Base-by-base conservation (phyloP, 2,888 invertebrate genomes). In the Gastracanthus pulcherrimus region DNA sequence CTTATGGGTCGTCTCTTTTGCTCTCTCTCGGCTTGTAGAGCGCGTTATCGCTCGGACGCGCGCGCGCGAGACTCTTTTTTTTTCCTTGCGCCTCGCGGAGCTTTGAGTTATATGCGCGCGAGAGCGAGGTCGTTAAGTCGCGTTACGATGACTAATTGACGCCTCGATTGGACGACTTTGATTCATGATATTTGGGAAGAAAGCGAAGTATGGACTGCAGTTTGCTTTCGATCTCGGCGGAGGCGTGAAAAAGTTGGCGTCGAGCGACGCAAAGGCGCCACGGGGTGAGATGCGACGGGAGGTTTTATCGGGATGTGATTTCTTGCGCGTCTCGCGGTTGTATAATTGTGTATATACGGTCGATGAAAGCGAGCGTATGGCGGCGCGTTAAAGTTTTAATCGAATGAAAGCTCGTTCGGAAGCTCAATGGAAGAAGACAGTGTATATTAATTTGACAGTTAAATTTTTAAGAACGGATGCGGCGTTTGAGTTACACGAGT, bases 111-210 rank as follows among this genome's bases (percentile, higher is more conserved):
- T 67, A 34, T 11, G 58, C 51, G 45, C 48, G n/a, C n/a, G n/a
- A n/a, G n/a, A n/a, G 48, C 7, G 3, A 11, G 34, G 58, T 36
- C 66, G 81, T 75, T 58, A 58, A 71, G 60, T 41, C 45, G 74
- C 41, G 38, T 34, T 38, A 55, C 82, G 78, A 79, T 76, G 82
- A 82, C 79, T 82, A 82, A 82, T 82, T 82, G 82, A 60, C 58
- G n/a, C 62, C 70, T 55, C 70, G 72, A 51, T 58, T 81, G 29
- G 62, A 23, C 60, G 76, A 71, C 67, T 77, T 74, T 77, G 75
- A 74, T 77, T 77, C 81, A 75, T 70, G 36, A 66, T 76, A 60
- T 74, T 26, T n/a, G n/a, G n/a, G n/a, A n/a, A n/a, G n/a, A n/a
- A n/a, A n/a, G n/a, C n/a, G n/a, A n/a, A n/a, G n/a, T n/a, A n/a